Conservation (phyloP, 2,113 vertebrate species). For the Ornithorhynchus anatinus region DNA sequence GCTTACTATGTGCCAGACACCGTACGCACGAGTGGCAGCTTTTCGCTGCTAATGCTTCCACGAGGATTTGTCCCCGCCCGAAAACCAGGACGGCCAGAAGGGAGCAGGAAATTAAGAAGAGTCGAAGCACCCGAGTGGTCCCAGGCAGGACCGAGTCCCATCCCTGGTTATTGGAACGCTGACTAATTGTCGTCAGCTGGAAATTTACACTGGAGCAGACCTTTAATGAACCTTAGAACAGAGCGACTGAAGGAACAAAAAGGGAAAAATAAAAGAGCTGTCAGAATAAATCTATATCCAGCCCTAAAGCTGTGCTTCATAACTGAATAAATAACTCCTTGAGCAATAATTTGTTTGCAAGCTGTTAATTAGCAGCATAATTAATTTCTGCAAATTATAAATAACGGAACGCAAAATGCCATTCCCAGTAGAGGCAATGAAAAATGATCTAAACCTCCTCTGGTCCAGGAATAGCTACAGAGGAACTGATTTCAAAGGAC, state of each 20-base stretch:
- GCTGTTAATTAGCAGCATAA: conserved; percentile 79
- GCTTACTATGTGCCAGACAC: too few relatives aligned
- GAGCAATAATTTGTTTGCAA: conserved; percentile 77
- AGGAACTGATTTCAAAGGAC: conserved; percentile 56
- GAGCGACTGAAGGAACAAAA: conserved; percentile 33
- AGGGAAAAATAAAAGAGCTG: conserved; percentile 45
- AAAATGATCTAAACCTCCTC: conserved; percentile 70
- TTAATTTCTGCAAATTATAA: conserved; percentile 80
- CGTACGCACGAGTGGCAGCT: too few relatives aligned
- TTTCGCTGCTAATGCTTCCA: too few relatives aligned
- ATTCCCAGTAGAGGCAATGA: conserved; percentile 69
- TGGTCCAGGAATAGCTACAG: conserved; percentile 43
- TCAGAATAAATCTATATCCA: conserved; percentile 30
- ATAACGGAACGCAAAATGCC: conserved; percentile 71
- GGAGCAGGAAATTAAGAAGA: too few relatives aligned
- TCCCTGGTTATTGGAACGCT: conserved; percentile 19
- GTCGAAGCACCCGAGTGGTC: too few relatives aligned
- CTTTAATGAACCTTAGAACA: conserved; percentile 30
- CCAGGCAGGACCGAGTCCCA: too few relatives aligned
- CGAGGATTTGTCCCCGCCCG: too few relatives aligned
- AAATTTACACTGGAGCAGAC: conserved; percentile 12
- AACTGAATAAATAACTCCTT: conserved; percentile 72
- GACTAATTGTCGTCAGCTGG: background rate
- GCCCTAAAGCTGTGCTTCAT: conserved; percentile 53
- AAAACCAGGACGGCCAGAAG: too few relatives aligned